Percentiles rank a stretch among this genome's conserved stretches.
Evolutionary conservation across 2,888 invertebrate genomes (phyloP).

Genomic region (Listrodromus nycthemerus): DNA sequence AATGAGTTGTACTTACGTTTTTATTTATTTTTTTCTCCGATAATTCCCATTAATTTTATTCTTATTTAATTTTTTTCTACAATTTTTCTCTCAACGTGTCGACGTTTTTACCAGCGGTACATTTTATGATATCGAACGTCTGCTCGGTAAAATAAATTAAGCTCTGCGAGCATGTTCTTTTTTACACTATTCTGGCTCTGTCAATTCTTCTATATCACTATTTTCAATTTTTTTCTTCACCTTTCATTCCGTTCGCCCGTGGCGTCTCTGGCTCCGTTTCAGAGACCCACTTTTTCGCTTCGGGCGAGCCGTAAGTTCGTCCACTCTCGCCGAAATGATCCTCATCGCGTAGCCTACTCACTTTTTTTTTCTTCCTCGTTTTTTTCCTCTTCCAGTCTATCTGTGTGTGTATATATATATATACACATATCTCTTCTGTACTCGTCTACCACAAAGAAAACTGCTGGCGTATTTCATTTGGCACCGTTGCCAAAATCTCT

Average conservation of each 20-base stretch:
- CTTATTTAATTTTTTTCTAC: no score
- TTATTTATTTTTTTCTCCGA: background rate
- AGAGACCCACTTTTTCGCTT: conserved; percentile 68
- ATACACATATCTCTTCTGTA: conserved; percentile 40
- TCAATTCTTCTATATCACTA: conserved; percentile 46
- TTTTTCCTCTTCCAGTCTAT: conserved; percentile 52
- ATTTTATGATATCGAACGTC: conserved; percentile 28
- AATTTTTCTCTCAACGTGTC: background rate
- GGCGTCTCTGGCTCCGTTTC: conserved; percentile 67
- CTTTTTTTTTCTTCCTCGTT: conserved; percentile 40
- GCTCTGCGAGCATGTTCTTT: conserved; percentile 11
- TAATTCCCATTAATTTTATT: no score
- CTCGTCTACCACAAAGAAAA: conserved; percentile 56
- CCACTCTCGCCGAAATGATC: conserved; percentile 76
- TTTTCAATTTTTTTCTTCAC: conserved; percentile 25
- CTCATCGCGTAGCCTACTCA: conserved; percentile 47
- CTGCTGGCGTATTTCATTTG: conserved; percentile 67
- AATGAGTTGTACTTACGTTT: background rate
- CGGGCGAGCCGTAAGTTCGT: conserved; percentile 67
- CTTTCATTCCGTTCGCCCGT: conserved; percentile 41
- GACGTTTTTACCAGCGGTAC: background rate
- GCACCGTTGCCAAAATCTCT: conserved; percentile 62
- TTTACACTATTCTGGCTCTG: conserved; percentile 33
- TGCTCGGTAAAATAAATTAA: conserved; percentile 60
- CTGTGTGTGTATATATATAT: background rate